Conservation (phyloP, 2,888 invertebrate species). For the Steromphala cineraria region DNA sequence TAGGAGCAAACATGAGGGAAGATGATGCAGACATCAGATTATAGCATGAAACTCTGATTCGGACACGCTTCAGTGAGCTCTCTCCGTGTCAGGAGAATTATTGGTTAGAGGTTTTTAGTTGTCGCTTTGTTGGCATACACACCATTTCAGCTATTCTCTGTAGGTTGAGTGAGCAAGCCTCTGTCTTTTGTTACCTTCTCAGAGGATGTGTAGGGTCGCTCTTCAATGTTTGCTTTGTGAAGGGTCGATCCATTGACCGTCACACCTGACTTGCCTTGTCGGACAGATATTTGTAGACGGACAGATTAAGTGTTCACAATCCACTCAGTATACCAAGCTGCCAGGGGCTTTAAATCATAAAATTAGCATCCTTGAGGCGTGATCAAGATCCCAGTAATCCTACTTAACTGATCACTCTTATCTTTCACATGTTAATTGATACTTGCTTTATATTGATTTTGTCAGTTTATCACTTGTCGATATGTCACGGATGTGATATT, state of each 20-base stretch:
- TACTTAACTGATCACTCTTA: neutral
- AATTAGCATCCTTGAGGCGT: neutral
- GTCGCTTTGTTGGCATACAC: conserved; percentile 9
- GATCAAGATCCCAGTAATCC: neutral
- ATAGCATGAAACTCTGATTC: neutral
- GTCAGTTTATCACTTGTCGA: too few species aligned
- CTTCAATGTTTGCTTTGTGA: neutral
- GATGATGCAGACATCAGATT: neutral
- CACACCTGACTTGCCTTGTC: conserved; percentile 7
- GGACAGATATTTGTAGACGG: neutral
- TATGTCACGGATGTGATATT: too few species aligned
- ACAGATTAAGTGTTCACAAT: neutral
- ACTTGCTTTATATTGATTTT: too few species aligned
- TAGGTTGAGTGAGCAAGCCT: neutral
- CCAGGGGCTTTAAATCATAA: neutral
- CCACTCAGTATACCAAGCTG: neutral
- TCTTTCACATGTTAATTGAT: neutral
- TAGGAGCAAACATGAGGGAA: neutral
- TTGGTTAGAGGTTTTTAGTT: neutral
- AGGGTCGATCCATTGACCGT: neutral
- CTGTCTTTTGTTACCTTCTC: neutral
- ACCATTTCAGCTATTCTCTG: neutral
- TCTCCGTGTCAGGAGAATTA: neutral
- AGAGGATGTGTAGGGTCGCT: neutral
- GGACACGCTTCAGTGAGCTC: neutral